phyloP scores from a whole-genome alignment of 1,140 invertebrate genomes.

The Aplysia californica region DNA sequence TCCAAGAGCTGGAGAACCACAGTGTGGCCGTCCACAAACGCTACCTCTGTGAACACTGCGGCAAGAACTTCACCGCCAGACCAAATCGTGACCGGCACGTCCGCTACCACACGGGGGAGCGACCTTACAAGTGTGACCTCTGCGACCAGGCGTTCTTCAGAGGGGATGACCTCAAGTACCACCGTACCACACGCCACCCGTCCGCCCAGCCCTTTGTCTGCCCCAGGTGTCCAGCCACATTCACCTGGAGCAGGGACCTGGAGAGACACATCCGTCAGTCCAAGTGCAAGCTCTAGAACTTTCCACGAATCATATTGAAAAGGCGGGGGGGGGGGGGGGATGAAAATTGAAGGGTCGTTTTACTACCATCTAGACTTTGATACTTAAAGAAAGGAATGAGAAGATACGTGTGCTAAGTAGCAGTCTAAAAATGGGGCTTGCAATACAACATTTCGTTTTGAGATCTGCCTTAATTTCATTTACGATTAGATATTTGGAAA shows the following conservation, averaged over 20 bases:
- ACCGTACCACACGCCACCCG: constrained; percentile 59
- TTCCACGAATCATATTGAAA: not conserved
- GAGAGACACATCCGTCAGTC: constrained; percentile 45
- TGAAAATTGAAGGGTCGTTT: no score
- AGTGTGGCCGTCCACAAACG: constrained; percentile 46
- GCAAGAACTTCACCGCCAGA: constrained; percentile 58
- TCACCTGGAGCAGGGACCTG: constrained; percentile 53
- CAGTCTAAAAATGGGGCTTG: no score
- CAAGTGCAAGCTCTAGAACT: not conserved
- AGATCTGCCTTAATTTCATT: no score
- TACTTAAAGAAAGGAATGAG: no score
- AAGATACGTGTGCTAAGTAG: no score
- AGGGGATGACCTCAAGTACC: constrained; percentile 60
- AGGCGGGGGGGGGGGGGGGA: not conserved
- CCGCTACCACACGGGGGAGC: constrained; percentile 60
- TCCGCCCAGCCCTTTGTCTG: constrained; percentile 48
- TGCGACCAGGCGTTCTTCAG: constrained; percentile 55
- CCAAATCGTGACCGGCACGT: constrained; percentile 63
- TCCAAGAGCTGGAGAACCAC: constrained; percentile 50
- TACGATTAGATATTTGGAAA: no score
- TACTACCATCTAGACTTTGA: no score
- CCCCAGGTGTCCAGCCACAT: constrained; percentile 40
- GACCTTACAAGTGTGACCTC: constrained; percentile 59
- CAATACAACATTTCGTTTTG: no score
- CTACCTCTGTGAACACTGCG: constrained; percentile 59